Evolutionary conservation across 2,797 vertebrate genomes (phyloP).

Genomic region (Staurois parvus): DNA sequence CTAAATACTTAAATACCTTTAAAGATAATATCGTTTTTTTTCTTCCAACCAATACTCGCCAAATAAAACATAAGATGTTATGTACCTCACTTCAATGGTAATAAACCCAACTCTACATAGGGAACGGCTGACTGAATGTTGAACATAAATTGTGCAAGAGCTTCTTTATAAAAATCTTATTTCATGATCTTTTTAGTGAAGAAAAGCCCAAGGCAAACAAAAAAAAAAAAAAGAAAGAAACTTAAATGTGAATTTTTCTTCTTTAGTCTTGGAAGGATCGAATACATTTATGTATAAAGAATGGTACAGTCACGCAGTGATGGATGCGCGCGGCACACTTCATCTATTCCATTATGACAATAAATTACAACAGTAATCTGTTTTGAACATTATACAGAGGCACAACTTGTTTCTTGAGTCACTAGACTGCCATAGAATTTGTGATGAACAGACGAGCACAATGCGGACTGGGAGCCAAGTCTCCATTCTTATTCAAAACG

Average conservation of each 20-base stretch:
- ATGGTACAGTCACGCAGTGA: constrained; percentile 19
- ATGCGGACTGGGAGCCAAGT: constrained; percentile 1
- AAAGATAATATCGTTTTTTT: not conserved
- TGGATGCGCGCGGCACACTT: constrained; percentile 43
- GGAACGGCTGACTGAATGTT: not conserved
- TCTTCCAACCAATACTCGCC: not conserved
- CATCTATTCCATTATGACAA: constrained; percentile 55
- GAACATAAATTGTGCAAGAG: constrained; percentile 1
- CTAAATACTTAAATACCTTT: too few species aligned
- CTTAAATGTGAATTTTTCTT: constrained; percentile 30
- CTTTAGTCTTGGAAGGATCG: not conserved
- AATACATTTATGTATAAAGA: constrained; percentile 33
- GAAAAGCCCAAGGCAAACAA: constrained; percentile 47
- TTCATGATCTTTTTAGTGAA: constrained; percentile 26
- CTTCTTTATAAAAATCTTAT: constrained; percentile 35
- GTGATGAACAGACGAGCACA: constrained; percentile 13
- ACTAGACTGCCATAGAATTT: constrained; percentile 25
- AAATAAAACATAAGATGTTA: not conserved
- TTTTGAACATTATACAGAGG: constrained; percentile 44
- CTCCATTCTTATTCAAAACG: constrained; percentile 3
- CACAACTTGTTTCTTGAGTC: constrained; percentile 44
- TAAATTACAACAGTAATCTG: constrained; percentile 55
- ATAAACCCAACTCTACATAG: not conserved
- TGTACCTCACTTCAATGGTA: not conserved
- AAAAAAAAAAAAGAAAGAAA: not conserved